These are phyloP conservation scores for Drosophila koepferae DNA, from an alignment of 2,888 invertebrate species.

Conservation along the genomic window DNA sequence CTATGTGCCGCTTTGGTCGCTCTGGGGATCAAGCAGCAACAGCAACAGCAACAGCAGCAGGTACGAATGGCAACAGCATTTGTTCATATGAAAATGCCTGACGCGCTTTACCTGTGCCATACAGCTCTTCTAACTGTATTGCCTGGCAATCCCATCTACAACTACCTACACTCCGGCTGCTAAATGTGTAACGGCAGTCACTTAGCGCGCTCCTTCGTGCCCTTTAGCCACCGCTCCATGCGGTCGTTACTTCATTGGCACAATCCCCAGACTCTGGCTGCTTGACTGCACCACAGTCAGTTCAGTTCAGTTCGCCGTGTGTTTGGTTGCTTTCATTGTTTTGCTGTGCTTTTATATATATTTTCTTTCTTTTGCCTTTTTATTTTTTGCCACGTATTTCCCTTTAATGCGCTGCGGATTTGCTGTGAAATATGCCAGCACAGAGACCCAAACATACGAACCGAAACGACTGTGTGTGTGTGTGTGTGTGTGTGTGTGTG, in stretches of 20 bases:
- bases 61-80: conserved; percentile 63
- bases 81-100: conserved; percentile 67
- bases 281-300: conserved; percentile 31
- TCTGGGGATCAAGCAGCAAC: conserved; percentile 62
- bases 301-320: conserved; percentile 27
- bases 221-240: conserved; percentile 37
- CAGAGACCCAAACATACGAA: conserved; percentile 33
- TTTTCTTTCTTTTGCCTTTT: conserved; percentile 21
- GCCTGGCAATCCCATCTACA: conserved; percentile 62
- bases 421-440: conserved; percentile 72
- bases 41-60: conserved; percentile 32
- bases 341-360: conserved; percentile 59
- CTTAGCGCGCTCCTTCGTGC: conserved; percentile 57
- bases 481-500: not conserved
- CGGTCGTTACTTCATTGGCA: conserved; percentile 77
- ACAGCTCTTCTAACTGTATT: conserved; percentile 46
- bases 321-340: conserved; percentile 69
- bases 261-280: conserved; percentile 66
- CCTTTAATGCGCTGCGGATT: conserved; percentile 80
- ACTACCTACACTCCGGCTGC: conserved; percentile 21
- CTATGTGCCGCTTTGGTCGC: conserved; percentile 41
- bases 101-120: conserved; percentile 29
- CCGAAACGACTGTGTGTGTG: not conserved
- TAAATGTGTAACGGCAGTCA: conserved; percentile 72
- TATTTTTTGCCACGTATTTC: conserved; percentile 74